A percentile compares a stretch with the other conserved stretches of the same genome.
These are phyloP conservation scores for Pterocles orientalis DNA, from an alignment of 2,113 vertebrate genomes.

Conservation along the genomic window DNA sequence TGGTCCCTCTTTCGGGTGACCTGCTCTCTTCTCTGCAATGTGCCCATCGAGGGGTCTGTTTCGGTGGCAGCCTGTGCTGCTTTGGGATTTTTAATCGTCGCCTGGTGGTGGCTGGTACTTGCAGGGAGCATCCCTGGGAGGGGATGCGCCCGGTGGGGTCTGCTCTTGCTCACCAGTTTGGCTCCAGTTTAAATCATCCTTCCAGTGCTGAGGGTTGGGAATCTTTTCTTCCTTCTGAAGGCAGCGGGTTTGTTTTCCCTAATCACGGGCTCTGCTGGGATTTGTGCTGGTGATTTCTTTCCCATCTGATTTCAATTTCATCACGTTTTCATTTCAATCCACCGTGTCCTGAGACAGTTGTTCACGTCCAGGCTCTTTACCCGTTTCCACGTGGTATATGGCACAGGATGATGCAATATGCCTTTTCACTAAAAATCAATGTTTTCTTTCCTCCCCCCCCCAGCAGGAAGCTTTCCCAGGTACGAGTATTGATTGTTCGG, in stretches of 20 bases:
- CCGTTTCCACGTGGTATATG: slow-evolving; percentile 21
- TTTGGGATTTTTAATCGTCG: not conserved
- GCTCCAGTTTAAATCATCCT: not conserved
- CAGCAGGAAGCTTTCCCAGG: not conserved
- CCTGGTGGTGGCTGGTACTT: not conserved
- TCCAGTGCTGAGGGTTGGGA: not conserved
- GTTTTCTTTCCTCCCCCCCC: not conserved
- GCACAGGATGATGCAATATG: slow-evolving; percentile 66
- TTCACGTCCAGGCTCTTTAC: not conserved
- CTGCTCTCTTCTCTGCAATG: not conserved
- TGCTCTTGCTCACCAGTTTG: not conserved
- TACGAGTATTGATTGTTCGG: not conserved
- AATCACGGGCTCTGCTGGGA: not conserved
- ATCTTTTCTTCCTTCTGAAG: not conserved
- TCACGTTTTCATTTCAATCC: not conserved
- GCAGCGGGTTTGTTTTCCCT: not conserved
- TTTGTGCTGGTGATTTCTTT: not conserved
- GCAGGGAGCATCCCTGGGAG: not conserved
- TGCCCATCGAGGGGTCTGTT: not conserved
- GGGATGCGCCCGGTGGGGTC: not conserved
- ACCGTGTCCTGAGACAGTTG: not conserved
- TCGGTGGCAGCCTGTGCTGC: not conserved
- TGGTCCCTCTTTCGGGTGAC: not conserved
- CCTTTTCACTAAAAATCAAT: slow-evolving; percentile 48
- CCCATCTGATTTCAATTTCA: not conserved